Percentiles rank a stretch among this genome's conserved stretches.
Conservation (phyloP, 2,888 invertebrate species). For the Neocrepidodera transversa region DNA sequence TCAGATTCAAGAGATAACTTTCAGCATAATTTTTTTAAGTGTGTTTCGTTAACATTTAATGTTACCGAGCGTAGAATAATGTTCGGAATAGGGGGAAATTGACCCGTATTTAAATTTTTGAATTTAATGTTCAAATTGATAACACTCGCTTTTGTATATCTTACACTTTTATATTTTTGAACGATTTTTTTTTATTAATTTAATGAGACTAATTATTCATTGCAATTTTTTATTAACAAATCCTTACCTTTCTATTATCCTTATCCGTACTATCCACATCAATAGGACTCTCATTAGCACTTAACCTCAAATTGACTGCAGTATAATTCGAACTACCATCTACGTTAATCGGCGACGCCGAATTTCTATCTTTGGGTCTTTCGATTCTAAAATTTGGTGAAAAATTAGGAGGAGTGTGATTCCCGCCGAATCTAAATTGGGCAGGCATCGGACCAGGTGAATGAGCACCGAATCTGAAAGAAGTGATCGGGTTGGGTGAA, state of each 20-base stretch:
- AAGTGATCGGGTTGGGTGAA: constrained; percentile 55
- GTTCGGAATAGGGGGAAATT: too few relatives aligned
- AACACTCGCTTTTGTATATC: too few relatives aligned
- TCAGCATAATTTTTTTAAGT: too few relatives aligned
- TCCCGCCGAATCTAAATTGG: constrained; percentile 57
- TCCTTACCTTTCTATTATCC: constrained; percentile 45
- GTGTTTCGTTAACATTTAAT: too few relatives aligned
- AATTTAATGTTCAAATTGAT: too few relatives aligned
- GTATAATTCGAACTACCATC: constrained; percentile 46
- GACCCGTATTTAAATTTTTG: too few relatives aligned
- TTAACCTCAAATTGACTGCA: constrained; percentile 48
- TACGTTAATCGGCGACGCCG: constrained; percentile 51
- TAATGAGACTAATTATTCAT: too few relatives aligned
- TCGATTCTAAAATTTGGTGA: constrained; percentile 51
- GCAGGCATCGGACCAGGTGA: constrained; percentile 61
- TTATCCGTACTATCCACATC: constrained; percentile 52
- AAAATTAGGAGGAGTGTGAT: constrained; percentile 51
- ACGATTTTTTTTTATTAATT: too few relatives aligned
- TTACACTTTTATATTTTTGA: too few relatives aligned
- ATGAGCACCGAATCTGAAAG: constrained; percentile 60
- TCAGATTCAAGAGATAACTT: too few relatives aligned
- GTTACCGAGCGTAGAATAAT: too few relatives aligned
- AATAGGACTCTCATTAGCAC: constrained; percentile 52
- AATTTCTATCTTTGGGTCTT: constrained; percentile 43
- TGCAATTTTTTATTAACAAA: too few relatives aligned